Evolutionary conservation across 2,113 vertebrate genomes (phyloP), one percentile per base, ranked within the genome.

Genomic region (Echinops telfairi): DNA sequence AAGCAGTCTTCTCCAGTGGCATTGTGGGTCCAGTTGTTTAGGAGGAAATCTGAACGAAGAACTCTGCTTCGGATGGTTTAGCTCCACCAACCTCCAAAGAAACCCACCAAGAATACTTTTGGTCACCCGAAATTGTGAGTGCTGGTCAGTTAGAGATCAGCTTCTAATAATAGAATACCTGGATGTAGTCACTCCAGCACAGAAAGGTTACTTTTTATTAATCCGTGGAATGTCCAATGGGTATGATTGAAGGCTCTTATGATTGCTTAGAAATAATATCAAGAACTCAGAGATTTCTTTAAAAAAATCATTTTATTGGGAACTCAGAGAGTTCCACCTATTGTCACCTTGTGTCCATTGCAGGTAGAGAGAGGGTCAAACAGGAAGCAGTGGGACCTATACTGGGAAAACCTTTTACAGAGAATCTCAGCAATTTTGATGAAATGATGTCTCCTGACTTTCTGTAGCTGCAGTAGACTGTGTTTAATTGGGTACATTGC

Each of bases 401-500:
- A 36, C 15, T 33, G 16, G 43, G 81, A 86, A 62, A 71, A 82
- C 8, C 36, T 64, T 88, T 70, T 27, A 22, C 3, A 19, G 60
- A 71, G 92, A 62, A 7, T 14, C 11, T 68, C 1, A 22, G 12
- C 3, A 15, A 73, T 78, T 80, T 92, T 38, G 47, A 47, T 76
- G 47, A 19, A 19, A 43, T 80, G 43, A 60, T 60, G 23, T 83
- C 78, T 40, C 40, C 40, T 40, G 40, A 7, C 27, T 19, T n/a
- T 47, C 43, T 58, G 38, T 89, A 91, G 17, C 3, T 94, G 25
- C 31, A 68, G 17, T 2, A n/a, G 31, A 73, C 58, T 86, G 60
- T 86, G 93, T 90, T 94, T 83, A 95, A 23, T 22, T 71, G 57
- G 20, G 75, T 47, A 47, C 31, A 70, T 86, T 91, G 64, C 77